Base-by-base conservation (phyloP, 2,797 vertebrate species). In the Okamejei kenojei region DNA sequence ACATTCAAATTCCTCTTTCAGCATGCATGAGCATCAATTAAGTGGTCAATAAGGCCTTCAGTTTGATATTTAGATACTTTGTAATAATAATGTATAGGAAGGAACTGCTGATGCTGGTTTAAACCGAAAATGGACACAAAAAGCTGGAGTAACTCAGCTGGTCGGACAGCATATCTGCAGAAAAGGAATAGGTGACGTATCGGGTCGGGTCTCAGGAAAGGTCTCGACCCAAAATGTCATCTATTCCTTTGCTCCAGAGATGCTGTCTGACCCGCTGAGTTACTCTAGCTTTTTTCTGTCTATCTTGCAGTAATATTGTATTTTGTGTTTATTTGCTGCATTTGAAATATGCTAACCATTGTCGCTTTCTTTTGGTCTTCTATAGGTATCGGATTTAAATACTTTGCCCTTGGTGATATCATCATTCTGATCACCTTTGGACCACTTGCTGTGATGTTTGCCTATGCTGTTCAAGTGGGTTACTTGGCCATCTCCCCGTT, bases 371-470 rank as follows among this genome's bases (percentile, higher is more conserved):
- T 90, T 95, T 96, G 93, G 95, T 94, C 93, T 93, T 73, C 17
- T 68, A 0, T 95, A 99, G 99, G 99, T 54, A 98, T 99, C 1
- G 99, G 99, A 93, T 97, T 99, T 94, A 99, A 99, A 94, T 99
- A 99, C 2, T 98, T 99, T 93, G 99, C 99, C 0, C 97, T 99
- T 54, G 99, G 99, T 8, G 99, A 99, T 61, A 96, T 99, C 94
- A 96, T 99, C 73, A 99, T 99, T 96, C 98, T 99, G 95, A 99
- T 99, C 95, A 99, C 98, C 6, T 99, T 99, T 0, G 99, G 99
- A 93, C 99, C 99, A 0, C 95, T 99, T 96, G 98, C 99, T 0
- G 99, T 99, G 94, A 97, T 99, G 98, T 99, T 99, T 78, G 97
- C 99, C 94, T 98, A 99, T 0, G 98, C 99, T 0, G 97, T 99